Evolutionary conservation across 2,888 invertebrate genomes (phyloP).

Genomic region (Thera obeliscata): DNA sequence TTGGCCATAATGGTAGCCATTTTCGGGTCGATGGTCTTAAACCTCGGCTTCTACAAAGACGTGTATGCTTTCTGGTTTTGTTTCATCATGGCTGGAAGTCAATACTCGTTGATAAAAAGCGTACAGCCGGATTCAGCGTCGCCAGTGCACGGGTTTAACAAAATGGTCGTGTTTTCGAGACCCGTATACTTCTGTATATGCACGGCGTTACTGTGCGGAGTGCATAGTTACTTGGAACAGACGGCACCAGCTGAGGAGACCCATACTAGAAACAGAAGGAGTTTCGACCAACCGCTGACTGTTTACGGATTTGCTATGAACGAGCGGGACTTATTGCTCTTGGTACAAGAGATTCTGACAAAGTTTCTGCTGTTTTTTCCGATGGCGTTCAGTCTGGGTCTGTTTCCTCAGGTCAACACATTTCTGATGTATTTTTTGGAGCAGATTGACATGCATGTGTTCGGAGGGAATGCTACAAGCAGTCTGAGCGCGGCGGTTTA

Average conservation of each 20-base stretch:
- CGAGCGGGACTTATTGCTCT: conserved; percentile 85
- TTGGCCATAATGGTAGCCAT: conserved; percentile 94
- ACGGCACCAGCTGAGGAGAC: conserved; percentile 52
- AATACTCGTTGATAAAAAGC: conserved; percentile 98
- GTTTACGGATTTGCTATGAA: conserved; percentile 78
- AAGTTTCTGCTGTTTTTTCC: conserved; percentile 95
- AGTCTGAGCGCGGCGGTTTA: conserved; percentile 93
- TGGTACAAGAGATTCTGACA: conserved; percentile 89
- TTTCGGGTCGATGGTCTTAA: conserved; percentile 92
- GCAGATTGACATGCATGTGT: conserved; percentile 95
- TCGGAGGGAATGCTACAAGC: conserved; percentile 94
- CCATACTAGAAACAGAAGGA: conserved; percentile 61
- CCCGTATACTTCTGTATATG: conserved; percentile 97
- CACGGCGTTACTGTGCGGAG: conserved; percentile 82
- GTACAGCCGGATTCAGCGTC: conserved; percentile 99
- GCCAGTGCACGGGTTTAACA: conserved; percentile 98
- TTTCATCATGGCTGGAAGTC: conserved; percentile 98
- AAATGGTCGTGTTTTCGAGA: conserved; percentile 96
- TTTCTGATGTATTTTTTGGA: conserved; percentile 98
- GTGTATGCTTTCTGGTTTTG: conserved; percentile 97
- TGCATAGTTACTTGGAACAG: conserved; percentile 71
- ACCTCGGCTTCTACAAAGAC: conserved; percentile 94
- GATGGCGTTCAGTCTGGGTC: conserved; percentile 95
- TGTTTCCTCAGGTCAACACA: conserved; percentile 98
- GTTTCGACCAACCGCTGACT: conserved; percentile 64